These are phyloP conservation scores for Scolanthus callimorphus DNA, from an alignment of 92 coral and sea anemone species.

Conservation along the genomic window DNA sequence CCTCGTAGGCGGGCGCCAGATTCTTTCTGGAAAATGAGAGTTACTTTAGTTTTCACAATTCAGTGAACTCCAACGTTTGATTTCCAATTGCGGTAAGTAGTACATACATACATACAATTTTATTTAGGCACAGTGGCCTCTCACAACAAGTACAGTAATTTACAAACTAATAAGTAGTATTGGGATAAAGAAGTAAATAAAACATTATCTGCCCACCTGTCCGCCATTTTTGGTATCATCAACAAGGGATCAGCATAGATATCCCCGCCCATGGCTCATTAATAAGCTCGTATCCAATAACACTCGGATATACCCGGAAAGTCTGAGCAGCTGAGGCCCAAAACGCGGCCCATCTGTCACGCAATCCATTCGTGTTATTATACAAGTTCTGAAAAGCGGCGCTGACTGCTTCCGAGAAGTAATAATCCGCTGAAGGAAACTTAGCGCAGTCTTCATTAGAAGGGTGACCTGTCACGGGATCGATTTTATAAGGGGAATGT, in stretches of 20 bases:
- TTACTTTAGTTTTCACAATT: no score
- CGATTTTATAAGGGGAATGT: conserved; percentile 70
- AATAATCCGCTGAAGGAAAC: conserved; percentile 80
- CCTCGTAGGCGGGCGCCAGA: conserved; percentile 92
- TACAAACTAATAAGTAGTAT: no score
- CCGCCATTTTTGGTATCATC: conserved; percentile 79
- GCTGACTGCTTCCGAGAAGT: conserved; percentile 83
- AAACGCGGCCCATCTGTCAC: conserved; percentile 90
- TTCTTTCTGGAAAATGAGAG: conserved; percentile 44
- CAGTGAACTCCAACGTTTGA: no score
- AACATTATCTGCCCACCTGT: no score
- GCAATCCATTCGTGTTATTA: conserved; percentile 79
- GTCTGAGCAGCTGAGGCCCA: conserved; percentile 87
- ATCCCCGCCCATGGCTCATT: conserved; percentile 99
- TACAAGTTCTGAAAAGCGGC: conserved; percentile 91
- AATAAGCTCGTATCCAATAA: conserved; percentile 90
- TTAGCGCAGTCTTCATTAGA: conserved; percentile 78
- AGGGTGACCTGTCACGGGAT: conserved; percentile 82
- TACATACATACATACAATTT: no score
- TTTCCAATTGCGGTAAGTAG: no score
- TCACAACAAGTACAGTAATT: no score
- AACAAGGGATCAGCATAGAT: conserved; percentile 79
- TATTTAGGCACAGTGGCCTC: no score
- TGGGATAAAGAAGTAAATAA: no score
- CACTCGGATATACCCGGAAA: conserved; percentile 66